Base-by-base conservation (phyloP, 1,140 invertebrate genomes). In the Aricia agestis region DNA sequence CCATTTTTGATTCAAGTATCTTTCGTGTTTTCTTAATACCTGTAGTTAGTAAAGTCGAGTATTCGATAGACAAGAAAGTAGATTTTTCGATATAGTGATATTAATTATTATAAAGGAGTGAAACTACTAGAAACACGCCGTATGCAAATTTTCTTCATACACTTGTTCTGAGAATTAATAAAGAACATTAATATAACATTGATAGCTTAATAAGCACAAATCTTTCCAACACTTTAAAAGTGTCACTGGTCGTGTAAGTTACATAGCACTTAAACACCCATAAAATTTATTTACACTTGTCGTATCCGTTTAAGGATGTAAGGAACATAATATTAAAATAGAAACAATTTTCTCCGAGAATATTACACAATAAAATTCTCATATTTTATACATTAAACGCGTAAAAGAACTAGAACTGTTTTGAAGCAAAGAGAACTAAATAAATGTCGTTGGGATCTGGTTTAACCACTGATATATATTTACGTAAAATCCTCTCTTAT, bases 301-400 rank as follows among this genome's bases (percentile, higher is more conserved):
- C 17, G 6, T 18, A 63, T 63, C 59, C 17, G 19, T 63, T 11
- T 63, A 63, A 63, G 59, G 59, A 63, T 19, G 59, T 63, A 63
- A 19, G n/a, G n/a, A 10, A 63, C 59, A 18, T 63, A 59, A 59
- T 63, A 25, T 52, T 52, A 52, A 18, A 11, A 63, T 63, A 63
- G 59, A 63, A 63, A 63, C 59, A 19, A 63, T 63, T 63, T 63
- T 6, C 59, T 19, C 19, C 10, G 59, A 63, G 17, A 25, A 63
- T 63, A 63, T 67, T 61, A 72, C 66, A 45, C 58, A 52, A 71
- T 67, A 71, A 71, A 58, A 67, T 42, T 15, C 52, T 32, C 2
- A 66, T n/a, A 19, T 68, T 71, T 58, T 11, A 67, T 72, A 36
- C 25, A 41, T 19, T 59, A 18, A 66, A 59, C 19, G 58, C 45